A percentile compares a stretch with the other conserved stretches of the same genome.
Evolutionary conservation across 2,797 vertebrate species (phyloP).

Genomic region (Hyperoplus lanceolatus): DNA sequence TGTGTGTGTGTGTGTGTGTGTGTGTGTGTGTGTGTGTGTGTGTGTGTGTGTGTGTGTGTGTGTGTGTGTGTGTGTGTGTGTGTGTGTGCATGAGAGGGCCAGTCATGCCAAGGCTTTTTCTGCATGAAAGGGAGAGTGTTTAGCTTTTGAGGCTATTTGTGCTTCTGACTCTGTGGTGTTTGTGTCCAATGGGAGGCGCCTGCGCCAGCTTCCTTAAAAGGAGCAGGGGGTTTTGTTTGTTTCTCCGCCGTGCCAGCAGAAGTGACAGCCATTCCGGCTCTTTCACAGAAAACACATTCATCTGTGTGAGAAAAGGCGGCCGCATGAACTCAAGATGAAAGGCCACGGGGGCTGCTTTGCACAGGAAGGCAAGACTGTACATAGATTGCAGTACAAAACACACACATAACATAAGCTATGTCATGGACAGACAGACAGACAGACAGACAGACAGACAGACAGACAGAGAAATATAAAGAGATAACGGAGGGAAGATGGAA

Average conservation of each 20-base stretch:
- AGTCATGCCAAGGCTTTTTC: constrained; percentile 63
- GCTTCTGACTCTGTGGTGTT: constrained; percentile 82
- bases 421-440: constrained; percentile 43
- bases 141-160: constrained; percentile 81
- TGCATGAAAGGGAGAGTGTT: constrained; percentile 81
- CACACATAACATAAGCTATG: constrained; percentile 68
- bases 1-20: constrained; percentile 67
- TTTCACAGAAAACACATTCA: constrained; percentile 85
- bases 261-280: constrained; percentile 86
- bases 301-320: constrained; percentile 84
- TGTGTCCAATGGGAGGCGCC: constrained; percentile 83
- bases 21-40: constrained; percentile 63
- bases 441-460: constrained; percentile 26
- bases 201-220: constrained; percentile 83
- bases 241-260: constrained; percentile 82
- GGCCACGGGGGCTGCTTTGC: constrained; percentile 75
- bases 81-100: constrained; percentile 69
- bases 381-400: constrained; percentile 76
- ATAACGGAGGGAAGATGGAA: background rate
- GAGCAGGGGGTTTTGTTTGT: constrained; percentile 83
- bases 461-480: background rate
- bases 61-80: constrained; percentile 60
- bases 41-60: constrained; percentile 67
- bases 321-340: constrained; percentile 79
- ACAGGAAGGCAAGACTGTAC: constrained; percentile 84